These are phyloP conservation scores for Notoglanidium macrostoma DNA, from an alignment of 2,797 vertebrate genomes.

Conservation along the genomic window DNA sequence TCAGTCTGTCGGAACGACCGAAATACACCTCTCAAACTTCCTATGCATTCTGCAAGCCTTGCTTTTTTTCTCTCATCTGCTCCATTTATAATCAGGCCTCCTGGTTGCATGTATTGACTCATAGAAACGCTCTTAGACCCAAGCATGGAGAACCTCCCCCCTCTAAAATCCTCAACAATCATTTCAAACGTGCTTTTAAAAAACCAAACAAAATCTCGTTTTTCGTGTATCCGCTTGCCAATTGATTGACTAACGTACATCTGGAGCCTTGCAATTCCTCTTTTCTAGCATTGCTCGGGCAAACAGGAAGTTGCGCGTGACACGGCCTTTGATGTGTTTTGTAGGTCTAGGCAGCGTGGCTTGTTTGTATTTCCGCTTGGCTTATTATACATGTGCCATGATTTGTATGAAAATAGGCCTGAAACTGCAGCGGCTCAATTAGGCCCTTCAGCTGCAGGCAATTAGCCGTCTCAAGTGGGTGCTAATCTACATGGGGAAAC, in stretches of 20 bases:
- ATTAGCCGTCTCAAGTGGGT: constrained; percentile 81
- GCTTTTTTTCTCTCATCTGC: constrained; percentile 41
- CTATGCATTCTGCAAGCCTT: constrained; percentile 13
- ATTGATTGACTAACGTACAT: constrained; percentile 52
- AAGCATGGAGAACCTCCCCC: constrained; percentile 37
- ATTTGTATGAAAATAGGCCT: constrained; percentile 79
- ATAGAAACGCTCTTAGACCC: constrained; percentile 38
- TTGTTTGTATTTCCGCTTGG: constrained; percentile 74
- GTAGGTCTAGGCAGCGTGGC: constrained; percentile 70
- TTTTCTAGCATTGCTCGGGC: constrained; percentile 40
- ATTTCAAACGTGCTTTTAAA: constrained; percentile 38
- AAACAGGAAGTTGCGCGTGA: constrained; percentile 58
- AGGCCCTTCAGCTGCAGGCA: constrained; percentile 82
- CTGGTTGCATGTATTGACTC: constrained; percentile 29
- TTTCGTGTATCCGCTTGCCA: constrained; percentile 44
- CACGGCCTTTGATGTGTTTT: constrained; percentile 68
- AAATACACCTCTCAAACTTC: constrained; percentile 9
- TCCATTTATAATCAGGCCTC: constrained; percentile 41
- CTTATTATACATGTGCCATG: constrained; percentile 76
- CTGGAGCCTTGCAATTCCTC: constrained; percentile 49
- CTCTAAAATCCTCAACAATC: constrained; percentile 37
- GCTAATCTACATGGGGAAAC: constrained; percentile 78
- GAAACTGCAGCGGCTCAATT: constrained; percentile 82
- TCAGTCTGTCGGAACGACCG: not conserved
- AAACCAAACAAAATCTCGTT: constrained; percentile 47